Conservation (phyloP, 1,140 invertebrate species). For the Dreissena polymorpha region DNA sequence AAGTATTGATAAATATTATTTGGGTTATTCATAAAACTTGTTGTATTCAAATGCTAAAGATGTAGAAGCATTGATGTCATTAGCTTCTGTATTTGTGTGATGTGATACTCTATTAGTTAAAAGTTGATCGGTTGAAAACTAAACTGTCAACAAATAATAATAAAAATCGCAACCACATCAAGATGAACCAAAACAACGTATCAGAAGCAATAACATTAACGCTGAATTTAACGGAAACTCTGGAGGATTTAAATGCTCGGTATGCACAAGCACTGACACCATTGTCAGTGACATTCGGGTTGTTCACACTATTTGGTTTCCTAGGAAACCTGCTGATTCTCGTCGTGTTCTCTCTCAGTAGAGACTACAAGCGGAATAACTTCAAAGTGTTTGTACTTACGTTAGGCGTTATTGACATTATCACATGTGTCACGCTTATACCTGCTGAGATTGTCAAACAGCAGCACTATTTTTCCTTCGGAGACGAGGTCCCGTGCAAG, state of each 20-base stretch:
- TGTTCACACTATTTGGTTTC: background rate
- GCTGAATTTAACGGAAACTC: background rate
- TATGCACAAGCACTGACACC: conserved; percentile 1
- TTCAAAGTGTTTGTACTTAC: conserved; percentile 29
- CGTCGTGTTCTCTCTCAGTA: background rate
- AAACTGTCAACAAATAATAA: no score
- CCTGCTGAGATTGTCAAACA: conserved; percentile 15
- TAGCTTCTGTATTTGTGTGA: no score
- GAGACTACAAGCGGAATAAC: background rate
- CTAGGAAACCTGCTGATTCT: conserved; percentile 1
- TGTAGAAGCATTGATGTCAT: no score
- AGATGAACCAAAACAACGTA: no score
- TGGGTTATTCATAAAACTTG: no score
- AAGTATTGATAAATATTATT: no score
- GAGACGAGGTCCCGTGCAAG: background rate
- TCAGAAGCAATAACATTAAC: no score
- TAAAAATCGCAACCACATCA: no score
- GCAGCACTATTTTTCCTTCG: conserved; percentile 14
- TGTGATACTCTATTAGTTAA: no score
- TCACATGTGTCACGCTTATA: conserved; percentile 6
- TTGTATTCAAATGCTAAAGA: no score
- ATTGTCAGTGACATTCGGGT: background rate
- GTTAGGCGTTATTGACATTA: background rate
- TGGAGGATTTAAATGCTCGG: background rate
- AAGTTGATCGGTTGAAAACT: no score